Percentiles rank a stretch among this genome's conserved stretches.
Evolutionary conservation across 1,140 invertebrate genomes (phyloP).

Genomic region (Penaeus vannamei): DNA sequence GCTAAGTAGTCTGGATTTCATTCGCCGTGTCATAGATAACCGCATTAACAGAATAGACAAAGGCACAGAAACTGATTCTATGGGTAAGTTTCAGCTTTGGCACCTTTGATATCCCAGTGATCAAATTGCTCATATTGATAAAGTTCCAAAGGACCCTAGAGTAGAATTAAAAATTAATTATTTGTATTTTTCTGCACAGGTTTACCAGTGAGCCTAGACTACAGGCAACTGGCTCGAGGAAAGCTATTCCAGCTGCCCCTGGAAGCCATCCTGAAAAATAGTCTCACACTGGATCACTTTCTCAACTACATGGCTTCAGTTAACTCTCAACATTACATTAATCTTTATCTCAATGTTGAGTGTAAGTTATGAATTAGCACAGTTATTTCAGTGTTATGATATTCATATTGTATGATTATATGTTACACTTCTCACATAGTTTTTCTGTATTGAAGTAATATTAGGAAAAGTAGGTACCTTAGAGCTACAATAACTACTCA

Average conservation of each 20-base stretch:
- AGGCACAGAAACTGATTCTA: slow-evolving; percentile 69
- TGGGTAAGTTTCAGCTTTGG: slow-evolving; percentile 67
- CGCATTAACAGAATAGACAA: slow-evolving; percentile 78
- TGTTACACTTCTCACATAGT: slow-evolving; percentile 10
- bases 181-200: slow-evolving; percentile 59
- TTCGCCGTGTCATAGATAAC: slow-evolving; percentile 83
- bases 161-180: no score
- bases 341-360: slow-evolving; percentile 88
- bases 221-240: slow-evolving; percentile 74
- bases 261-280: slow-evolving; percentile 86
- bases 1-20: slow-evolving; percentile 87
- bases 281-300: slow-evolving; percentile 85
- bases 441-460: no score
- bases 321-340: slow-evolving; percentile 83
- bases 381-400: neutral
- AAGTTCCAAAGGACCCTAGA: no score
- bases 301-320: slow-evolving; percentile 85
- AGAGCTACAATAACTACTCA: no score
- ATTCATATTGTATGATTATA: slow-evolving; percentile 28
- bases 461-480: no score
- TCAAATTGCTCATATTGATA: no score
- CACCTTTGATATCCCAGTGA: no score
- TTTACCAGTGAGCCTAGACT: slow-evolving; percentile 73
- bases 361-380: slow-evolving; percentile 71
- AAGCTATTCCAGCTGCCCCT: slow-evolving; percentile 81